Conservation (phyloP, 2,113 vertebrate genomes). For the Oostethus manadensis region DNA sequence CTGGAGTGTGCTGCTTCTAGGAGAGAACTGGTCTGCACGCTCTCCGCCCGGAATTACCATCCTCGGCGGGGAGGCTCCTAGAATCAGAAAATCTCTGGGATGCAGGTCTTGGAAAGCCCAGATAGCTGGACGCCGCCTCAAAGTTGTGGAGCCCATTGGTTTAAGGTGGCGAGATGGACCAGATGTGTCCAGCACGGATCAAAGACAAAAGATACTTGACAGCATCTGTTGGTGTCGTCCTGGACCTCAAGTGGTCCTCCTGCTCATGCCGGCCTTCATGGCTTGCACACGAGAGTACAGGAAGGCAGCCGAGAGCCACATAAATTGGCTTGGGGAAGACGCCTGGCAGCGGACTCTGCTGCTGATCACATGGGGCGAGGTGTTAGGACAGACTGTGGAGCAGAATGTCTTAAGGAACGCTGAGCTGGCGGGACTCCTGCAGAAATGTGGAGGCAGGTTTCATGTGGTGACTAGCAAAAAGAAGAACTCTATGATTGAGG, state of each 20-base stretch:
- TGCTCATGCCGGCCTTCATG: conserved; percentile 65
- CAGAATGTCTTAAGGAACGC: conserved; percentile 65
- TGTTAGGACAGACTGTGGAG: conserved; percentile 56
- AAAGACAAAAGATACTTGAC: conserved; percentile 28
- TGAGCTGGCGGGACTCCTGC: conserved; percentile 53
- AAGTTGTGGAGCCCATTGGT: conserved; percentile 42
- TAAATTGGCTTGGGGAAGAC: conserved; percentile 40
- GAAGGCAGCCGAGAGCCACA: conserved; percentile 43
- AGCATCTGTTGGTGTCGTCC: conserved; percentile 43
- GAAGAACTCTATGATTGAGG: conserved; percentile 13
- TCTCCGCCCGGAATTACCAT: conserved; percentile 42
- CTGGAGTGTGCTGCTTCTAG: conserved; percentile 60
- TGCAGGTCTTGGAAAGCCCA: conserved; percentile 54
- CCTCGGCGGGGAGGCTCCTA: conserved; percentile 31
- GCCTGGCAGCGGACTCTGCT: conserved; percentile 56
- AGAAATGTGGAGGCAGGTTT: conserved; percentile 55
- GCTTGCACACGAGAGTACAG: conserved; percentile 59
- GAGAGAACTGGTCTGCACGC: conserved; percentile 59
- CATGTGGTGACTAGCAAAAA: conserved; percentile 49
- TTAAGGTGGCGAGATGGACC: conserved; percentile 61
- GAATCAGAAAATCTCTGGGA: neutral
- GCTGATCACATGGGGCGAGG: conserved; percentile 67
- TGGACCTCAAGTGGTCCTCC: conserved; percentile 54
- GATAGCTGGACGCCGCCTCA: conserved; percentile 36
- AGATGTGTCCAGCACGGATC: neutral